Evolutionary conservation across 2,888 invertebrate genomes (phyloP).

Genomic region (Drosophila monieri): DNA sequence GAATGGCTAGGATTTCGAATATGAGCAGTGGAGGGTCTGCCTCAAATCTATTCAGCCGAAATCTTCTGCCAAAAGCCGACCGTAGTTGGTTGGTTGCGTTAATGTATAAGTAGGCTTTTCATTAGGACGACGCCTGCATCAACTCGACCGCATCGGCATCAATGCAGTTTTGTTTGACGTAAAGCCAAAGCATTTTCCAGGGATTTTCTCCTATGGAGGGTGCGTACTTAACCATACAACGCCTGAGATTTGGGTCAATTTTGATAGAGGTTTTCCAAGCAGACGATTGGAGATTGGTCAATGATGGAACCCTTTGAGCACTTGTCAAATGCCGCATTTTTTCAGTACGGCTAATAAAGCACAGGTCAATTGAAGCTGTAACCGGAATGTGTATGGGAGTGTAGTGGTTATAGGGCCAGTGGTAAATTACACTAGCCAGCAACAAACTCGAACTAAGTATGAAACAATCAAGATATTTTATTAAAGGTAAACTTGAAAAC

Average conservation of each 20-base stretch:
- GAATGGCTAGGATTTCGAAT: conserved; percentile 20
- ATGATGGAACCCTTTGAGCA: conserved; percentile 42
- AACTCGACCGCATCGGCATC: conserved; percentile 40
- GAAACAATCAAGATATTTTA: not conserved
- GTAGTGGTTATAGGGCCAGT: conserved; percentile 1
- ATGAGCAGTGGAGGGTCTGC: not conserved
- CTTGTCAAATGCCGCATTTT: conserved; percentile 57
- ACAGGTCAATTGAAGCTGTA: conserved; percentile 1
- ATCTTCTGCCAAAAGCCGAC: conserved; percentile 2
- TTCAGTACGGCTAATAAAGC: conserved; percentile 51
- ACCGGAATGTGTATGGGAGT: conserved; percentile 4
- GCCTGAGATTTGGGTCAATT: conserved; percentile 23
- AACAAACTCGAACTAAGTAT: not conserved
- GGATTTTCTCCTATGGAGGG: conserved; percentile 57
- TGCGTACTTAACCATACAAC: conserved; percentile 52
- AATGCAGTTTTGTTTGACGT: conserved; percentile 41
- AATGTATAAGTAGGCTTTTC: conserved; percentile 58
- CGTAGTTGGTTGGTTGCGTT: conserved; percentile 30
- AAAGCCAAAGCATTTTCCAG: conserved; percentile 33
- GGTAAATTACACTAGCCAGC: conserved; percentile 31
- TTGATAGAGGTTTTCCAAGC: conserved; percentile 24
- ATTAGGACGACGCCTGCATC: conserved; percentile 48
- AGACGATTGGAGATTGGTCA: conserved; percentile 23
- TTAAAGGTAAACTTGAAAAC: not conserved
- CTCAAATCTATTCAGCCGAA: not conserved